Percentiles rank a stretch among this genome's conserved stretches.
Evolutionary conservation across 2,113 vertebrate genomes (phyloP).

Genomic region (Lasiurus borealis): DNA sequence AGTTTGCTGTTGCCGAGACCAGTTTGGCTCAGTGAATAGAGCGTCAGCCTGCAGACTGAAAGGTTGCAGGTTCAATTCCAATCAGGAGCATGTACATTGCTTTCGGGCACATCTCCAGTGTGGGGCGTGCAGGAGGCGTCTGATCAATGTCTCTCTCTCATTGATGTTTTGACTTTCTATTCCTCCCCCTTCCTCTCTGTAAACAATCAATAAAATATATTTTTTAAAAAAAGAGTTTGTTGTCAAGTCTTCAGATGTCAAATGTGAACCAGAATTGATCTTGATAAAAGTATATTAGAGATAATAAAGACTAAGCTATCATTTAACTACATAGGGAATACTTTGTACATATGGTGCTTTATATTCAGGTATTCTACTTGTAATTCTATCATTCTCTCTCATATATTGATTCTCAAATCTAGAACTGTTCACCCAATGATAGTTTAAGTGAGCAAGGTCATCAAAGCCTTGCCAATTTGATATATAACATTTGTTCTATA

Average conservation of each 20-base stretch:
- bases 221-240: neutral
- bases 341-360: neutral
- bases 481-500: conserved; percentile 9
- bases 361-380: neutral
- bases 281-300: neutral
- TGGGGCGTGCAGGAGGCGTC: too few relatives aligned
- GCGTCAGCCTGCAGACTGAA: too few relatives aligned
- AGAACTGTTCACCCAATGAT: neutral
- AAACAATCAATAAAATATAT: too few relatives aligned
- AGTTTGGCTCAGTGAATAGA: too few relatives aligned
- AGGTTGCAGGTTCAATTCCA: too few relatives aligned
- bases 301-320: neutral
- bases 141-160: too few relatives aligned
- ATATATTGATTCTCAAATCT: neutral
- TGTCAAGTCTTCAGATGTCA: neutral
- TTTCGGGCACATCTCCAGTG: too few relatives aligned
- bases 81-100: too few relatives aligned
- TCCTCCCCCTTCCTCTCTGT: too few relatives aligned
- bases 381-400: neutral
- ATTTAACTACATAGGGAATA: neutral
- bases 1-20: neutral
- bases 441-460: neutral
- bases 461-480: conserved; percentile 9
- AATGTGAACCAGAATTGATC: neutral
- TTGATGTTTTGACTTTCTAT: too few relatives aligned